Evolutionary conservation across 2,797 vertebrate genomes (phyloP).

Genomic region (Acanthornis magna): DNA sequence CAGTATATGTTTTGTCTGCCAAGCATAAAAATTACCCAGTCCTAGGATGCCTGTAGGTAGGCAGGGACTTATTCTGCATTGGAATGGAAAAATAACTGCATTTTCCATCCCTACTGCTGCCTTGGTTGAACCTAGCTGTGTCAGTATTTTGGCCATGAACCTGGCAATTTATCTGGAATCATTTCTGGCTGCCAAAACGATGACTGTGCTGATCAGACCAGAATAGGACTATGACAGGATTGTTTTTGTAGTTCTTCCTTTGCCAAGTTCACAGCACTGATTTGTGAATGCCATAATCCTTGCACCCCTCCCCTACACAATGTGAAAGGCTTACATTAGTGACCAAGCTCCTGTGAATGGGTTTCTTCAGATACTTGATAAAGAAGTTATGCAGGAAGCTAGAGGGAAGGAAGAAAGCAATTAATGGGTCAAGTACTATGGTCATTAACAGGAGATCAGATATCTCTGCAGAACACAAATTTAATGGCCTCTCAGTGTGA

Average conservation of each 20-base stretch:
- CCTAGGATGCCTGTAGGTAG: neutral
- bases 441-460: neutral
- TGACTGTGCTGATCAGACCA: neutral
- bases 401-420: neutral
- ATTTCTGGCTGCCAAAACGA: neutral
- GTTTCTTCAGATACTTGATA: conserved; percentile 71
- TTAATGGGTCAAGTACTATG: neutral
- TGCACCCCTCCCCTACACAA: neutral
- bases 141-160: neutral
- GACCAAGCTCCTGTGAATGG: conserved; percentile 67
- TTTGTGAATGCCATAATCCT: neutral
- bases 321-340: conserved; percentile 65
- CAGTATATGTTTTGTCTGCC: neutral
- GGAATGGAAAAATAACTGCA: neutral
- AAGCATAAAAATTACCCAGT: neutral
- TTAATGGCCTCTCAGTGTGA: neutral
- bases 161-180: neutral
- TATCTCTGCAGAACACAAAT: neutral
- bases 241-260: neutral
- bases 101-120: neutral
- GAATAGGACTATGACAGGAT: neutral
- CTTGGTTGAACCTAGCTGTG: neutral
- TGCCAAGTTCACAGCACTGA: neutral
- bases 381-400: conserved; percentile 73
- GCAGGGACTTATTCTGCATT: neutral